These are phyloP conservation scores for Pogonognathellus flavescens DNA, from an alignment of 1,140 invertebrate genomes.

Conservation along the genomic window DNA sequence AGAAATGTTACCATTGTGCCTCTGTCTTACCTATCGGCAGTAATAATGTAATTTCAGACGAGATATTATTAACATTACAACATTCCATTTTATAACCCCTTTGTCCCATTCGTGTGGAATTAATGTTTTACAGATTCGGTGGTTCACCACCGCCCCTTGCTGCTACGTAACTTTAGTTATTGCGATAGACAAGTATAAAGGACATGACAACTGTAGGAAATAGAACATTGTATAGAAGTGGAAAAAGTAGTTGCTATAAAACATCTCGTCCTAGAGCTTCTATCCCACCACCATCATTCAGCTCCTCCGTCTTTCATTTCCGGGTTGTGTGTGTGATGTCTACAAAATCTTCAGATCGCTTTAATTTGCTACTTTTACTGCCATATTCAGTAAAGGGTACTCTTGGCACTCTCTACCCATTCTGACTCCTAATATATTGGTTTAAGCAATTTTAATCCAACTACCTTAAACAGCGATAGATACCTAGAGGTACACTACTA, in stretches of 20 bases:
- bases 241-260: not conserved
- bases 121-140: slow-evolving; percentile 50
- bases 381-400: no score
- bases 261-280: slow-evolving; percentile 21
- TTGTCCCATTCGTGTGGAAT: slow-evolving; percentile 56
- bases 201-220: slow-evolving; percentile 7
- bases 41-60: no score
- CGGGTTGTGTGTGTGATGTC: slow-evolving; percentile 50
- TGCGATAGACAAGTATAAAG: not conserved
- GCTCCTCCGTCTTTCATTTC: slow-evolving; percentile 56
- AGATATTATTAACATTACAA: no score
- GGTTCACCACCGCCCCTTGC: not conserved
- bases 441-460: no score
- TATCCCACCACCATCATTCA: slow-evolving; percentile 54
- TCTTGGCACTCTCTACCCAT: no score
- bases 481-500: no score
- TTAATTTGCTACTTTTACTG: slow-evolving; percentile 56
- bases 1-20: no score
- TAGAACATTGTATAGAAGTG: not conserved
- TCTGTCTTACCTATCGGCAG: no score
- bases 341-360: slow-evolving; percentile 53
- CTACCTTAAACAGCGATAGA: no score
- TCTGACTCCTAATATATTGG: no score
- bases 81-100: not conserved
- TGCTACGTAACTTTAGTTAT: not conserved